Evolutionary conservation across 2,888 invertebrate genomes (phyloP), one percentile per base, ranked within the genome.

Genomic region (Aleiodes alternator): DNA sequence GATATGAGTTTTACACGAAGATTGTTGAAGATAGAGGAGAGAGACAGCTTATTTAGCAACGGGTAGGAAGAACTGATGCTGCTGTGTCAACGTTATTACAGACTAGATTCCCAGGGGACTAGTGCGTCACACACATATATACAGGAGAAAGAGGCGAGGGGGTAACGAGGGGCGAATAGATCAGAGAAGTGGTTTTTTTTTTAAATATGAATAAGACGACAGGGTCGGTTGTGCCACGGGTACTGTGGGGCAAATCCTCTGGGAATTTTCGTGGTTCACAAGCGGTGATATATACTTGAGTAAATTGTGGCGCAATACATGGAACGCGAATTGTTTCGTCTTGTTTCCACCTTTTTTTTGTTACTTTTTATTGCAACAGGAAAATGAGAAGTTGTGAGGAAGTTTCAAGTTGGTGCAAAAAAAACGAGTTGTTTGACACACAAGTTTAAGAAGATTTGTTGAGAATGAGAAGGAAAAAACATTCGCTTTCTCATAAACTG

Each of bases 61-160:
- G 81, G 70, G 75, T 64, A 81, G 80, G 4, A 81, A 43, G 9
- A 9, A 43, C 43, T 43, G 43, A 43, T 43, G 80, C 80, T 83
- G 80, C 86, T 87, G 82, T 87, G 87, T 87, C 87, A 87, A 87
- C 87, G 84, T 87, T 87, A 87, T 87, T 87, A 87, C 85, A 86
- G 84, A 83, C 74, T 82, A 82, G 82, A 86, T 87, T 86, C 87
- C 84, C 87, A 76, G 69, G 85, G 82, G 87, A 87, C 79, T 79
- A 76, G 76, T 75, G 72, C 79, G 69, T 76, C 78, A 77, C 79
- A 69, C 73, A 61, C 70, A 23, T 23, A 23, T 23, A 23, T 23
- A 23, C 23, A 23, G 23, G 23, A 23, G 23, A 23, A 23, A 74
- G 59, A 66, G 31, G 51, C 38, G 43, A 43, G 43, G 59, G 59